Percentiles rank a stretch among this genome's conserved stretches.
These are phyloP conservation scores for Cantharis flavilabris DNA, from an alignment of 2,888 invertebrate genomes.

Conservation along the genomic window DNA sequence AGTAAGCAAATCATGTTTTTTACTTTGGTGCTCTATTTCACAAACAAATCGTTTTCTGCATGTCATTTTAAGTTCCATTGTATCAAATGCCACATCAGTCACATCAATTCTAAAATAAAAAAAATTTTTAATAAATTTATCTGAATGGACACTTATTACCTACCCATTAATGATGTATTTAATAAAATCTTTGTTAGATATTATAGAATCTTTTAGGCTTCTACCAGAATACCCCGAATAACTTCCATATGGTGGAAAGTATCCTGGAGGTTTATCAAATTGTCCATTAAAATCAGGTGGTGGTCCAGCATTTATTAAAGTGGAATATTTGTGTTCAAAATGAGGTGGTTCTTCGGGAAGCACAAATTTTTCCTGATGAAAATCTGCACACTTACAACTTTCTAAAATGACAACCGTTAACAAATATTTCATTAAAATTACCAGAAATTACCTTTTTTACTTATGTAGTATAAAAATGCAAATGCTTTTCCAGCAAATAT, in stretches of 20 bases:
- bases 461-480: constrained; percentile 39
- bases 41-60: constrained; percentile 60
- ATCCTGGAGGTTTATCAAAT: not conserved
- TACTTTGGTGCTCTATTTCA: constrained; percentile 57
- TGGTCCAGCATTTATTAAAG: constrained; percentile 6
- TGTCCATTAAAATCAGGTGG: not conserved
- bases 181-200: constrained; percentile 30
- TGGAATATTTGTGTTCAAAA: constrained; percentile 21
- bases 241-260: not conserved
- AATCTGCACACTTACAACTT: constrained; percentile 15
- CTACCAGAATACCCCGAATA: constrained; percentile 21
- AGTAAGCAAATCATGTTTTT: constrained; percentile 46
- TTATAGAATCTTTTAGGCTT: constrained; percentile 26
- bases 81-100: constrained; percentile 46
- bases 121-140: not conserved
- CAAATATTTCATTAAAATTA: not conserved
- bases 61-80: constrained; percentile 47
- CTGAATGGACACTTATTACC: not conserved
- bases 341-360: constrained; percentile 11
- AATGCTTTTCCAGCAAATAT: constrained; percentile 48
- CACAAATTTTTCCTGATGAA: constrained; percentile 9
- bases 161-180: constrained; percentile 34
- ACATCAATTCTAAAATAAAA: constrained; percentile 43
- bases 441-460: constrained; percentile 14
- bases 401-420: constrained; percentile 1